Base-by-base conservation (phyloP, 2,888 invertebrate genomes). In the Amblyjoppa fuscipennis region DNA sequence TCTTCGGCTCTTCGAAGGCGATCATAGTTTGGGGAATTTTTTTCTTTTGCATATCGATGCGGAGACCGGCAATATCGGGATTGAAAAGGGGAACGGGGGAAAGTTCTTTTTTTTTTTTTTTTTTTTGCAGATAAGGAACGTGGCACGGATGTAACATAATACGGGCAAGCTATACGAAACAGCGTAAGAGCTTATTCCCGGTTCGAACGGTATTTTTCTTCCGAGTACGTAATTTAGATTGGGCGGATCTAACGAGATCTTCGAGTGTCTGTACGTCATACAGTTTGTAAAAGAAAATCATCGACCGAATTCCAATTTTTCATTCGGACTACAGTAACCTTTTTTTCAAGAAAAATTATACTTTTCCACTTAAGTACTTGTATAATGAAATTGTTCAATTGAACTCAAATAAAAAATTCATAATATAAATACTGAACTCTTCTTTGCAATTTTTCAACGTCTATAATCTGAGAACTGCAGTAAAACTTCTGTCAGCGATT, bases 401-500 rank as follows among this genome's bases (percentile, higher is more conserved):
- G 2, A 41, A 41, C 9, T 9, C 9, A 41, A 41, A 41, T 11
- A 11, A 9, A 11, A 41, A 41, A 41, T 9, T 41, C 9, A 41
- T 9, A 41, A 41, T 41, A 41, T 41, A 20, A 20, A 11, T 11
- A 41, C 11, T 9, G 2, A 41, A 41, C 41, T 41, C 2, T 9
- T 41, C 0, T 41, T 25, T 56, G 25, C 56, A 56, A 20, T 56
- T 25, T 56, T 25, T 69, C 45, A 2, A 5, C 68, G n/a, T 45
- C 11, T 49, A 25, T n/a, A 25, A 13, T 3, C 25, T 7, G 41
- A 25, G 3, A 25, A 31, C 5, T 34, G 1, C 20, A 59, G 79
- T 28, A 9, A 34, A 71, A 79, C 59, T 71, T 79, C 11, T 61
- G 56, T 64, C 49, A 11, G 25, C 38, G 79, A 79, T 79, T 79